Evolutionary conservation across 2,113 vertebrate genomes (phyloP).

Genomic region (Catharus fuscescens): DNA sequence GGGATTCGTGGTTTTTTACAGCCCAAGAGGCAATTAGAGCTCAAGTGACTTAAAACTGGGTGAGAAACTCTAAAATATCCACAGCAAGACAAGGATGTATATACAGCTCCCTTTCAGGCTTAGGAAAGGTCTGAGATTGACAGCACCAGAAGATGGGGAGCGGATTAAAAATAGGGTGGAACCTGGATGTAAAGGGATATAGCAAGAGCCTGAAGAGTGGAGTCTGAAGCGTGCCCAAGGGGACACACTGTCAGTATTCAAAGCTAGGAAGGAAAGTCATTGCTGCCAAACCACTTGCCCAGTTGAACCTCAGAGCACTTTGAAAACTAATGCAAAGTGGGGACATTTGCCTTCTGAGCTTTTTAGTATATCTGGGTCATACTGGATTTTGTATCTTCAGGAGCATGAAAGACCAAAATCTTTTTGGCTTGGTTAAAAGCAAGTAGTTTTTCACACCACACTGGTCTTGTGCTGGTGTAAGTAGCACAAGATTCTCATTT

Average conservation of each 20-base stretch:
- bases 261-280: background rate
- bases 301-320: background rate
- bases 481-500: fast-evolving
- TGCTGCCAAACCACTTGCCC: background rate
- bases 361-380: background rate
- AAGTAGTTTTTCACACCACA: background rate
- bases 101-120: background rate
- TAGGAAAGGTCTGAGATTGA: background rate
- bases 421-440: background rate
- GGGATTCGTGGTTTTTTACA: background rate
- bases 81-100: fast-evolving
- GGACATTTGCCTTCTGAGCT: fast-evolving
- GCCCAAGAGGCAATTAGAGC: background rate
- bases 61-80: background rate
- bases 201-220: background rate
- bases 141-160: background rate
- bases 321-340: background rate
- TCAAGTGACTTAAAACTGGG: background rate
- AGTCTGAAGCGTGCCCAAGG: background rate
- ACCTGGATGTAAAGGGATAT: background rate
- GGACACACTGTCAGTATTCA: background rate
- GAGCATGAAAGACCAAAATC: background rate
- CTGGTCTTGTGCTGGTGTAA: background rate
- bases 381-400: background rate
- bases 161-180: slow-evolving; percentile 24